These are phyloP conservation scores for Melipona beecheii DNA, from an alignment of 2,888 invertebrate genomes.

Conservation along the genomic window DNA sequence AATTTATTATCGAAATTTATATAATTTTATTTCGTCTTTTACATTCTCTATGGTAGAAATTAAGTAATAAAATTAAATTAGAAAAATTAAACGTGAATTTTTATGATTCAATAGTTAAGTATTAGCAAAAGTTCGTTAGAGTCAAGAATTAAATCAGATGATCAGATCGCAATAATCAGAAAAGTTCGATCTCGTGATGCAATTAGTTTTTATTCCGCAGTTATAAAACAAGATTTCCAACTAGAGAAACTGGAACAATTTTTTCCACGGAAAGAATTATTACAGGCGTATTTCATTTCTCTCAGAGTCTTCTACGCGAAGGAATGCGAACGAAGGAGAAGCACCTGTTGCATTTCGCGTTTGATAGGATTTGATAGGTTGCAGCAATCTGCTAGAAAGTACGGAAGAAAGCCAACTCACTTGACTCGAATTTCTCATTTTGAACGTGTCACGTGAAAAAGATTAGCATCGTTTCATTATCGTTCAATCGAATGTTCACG, in stretches of 20 bases:
- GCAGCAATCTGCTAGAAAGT: not conserved
- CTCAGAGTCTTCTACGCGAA: not conserved
- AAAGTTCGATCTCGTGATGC: constrained; percentile 20
- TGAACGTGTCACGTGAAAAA: not conserved
- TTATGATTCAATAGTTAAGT: too few relatives aligned
- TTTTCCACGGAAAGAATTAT: not conserved
- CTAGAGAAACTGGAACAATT: constrained; percentile 3
- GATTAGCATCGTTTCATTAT: not conserved
- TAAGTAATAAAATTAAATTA: too few relatives aligned
- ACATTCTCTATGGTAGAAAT: too few relatives aligned
- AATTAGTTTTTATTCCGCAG: not conserved
- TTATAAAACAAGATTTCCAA: not conserved
- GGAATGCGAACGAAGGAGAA: not conserved
- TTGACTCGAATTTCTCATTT: not conserved
- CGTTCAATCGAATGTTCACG: not conserved
- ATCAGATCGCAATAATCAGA: not conserved
- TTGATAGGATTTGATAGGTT: not conserved
- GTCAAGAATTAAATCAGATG: constrained; percentile 3
- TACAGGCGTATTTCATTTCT: not conserved
- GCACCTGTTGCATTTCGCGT: constrained; percentile 42
- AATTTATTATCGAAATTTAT: too few relatives aligned
- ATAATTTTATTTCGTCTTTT: too few relatives aligned
- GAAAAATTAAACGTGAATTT: too few relatives aligned
- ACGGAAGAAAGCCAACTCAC: not conserved
- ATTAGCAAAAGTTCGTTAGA: too few relatives aligned